Conservation (phyloP, 2,797 vertebrate species). For the Poeciliopsis paucimaculata region DNA sequence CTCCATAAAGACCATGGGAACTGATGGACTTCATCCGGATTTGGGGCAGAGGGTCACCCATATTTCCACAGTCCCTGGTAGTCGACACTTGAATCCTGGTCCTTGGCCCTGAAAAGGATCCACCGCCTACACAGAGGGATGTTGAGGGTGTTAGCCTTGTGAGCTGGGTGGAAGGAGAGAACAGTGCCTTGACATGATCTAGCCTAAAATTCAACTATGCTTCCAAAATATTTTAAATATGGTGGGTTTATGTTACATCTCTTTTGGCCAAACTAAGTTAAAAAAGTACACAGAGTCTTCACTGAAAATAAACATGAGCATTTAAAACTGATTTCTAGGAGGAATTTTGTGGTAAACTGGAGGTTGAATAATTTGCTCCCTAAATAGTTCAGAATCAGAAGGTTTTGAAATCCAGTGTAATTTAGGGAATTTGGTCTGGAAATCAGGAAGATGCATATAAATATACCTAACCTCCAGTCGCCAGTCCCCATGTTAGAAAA, state of each 20-base stretch:
- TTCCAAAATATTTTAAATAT: background rate
- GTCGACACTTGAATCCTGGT: background rate
- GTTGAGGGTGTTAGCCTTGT: background rate
- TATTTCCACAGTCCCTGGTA: background rate
- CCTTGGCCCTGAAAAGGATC: background rate
- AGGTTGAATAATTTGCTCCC: background rate
- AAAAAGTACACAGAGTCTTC: background rate
- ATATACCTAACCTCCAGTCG: background rate
- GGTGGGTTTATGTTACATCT: background rate
- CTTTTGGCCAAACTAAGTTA: background rate
- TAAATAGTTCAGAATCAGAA: background rate
- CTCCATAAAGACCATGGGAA: background rate
- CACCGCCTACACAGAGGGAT: no score
- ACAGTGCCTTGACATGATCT: background rate
- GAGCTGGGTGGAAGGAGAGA: background rate
- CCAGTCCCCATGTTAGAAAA: background rate
- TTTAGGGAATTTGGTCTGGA: background rate
- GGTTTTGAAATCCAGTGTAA: background rate
- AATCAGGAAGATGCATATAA: background rate
- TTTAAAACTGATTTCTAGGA: background rate
- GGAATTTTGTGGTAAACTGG: background rate
- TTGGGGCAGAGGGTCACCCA: background rate
- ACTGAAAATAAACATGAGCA: background rate
- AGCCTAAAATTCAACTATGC: background rate
- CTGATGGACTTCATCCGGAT: background rate